Base-by-base conservation (phyloP, 2,113 vertebrate genomes). In the Struthidea cinerea region DNA sequence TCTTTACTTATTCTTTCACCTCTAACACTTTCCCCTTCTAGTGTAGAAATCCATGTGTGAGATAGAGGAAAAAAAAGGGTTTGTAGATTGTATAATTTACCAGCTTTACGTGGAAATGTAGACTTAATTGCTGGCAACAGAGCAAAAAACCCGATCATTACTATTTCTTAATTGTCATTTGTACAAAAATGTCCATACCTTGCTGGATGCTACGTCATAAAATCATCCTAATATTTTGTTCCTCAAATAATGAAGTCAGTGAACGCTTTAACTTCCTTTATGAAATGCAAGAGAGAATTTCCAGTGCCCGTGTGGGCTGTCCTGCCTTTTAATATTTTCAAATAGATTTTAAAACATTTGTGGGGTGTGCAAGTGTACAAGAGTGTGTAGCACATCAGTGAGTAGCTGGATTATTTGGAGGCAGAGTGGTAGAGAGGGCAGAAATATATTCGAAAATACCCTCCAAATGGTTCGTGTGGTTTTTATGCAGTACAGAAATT, bases 391-490 rank as follows among this genome's bases (percentile, higher is more conserved):
- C 15, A 46, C 27, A 42, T 46, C 33, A 55, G 5, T 8, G 23
- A 49, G 44, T 53, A 49, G 21, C 30, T 75, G 42, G 13, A 13
- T 77, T 49, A 42, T 57, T 85, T 44, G 42, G 55, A 39, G 30
- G 11, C 27, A 23, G 11, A 52, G 35, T 3, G 7, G 13, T 19
- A 42, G 64, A 37, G 28, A 7, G 65, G 20, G 8, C 53, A 53
- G n/a, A 64, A 50, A 49, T 17, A 7, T 24, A 8, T 41, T 69
- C 68, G 7, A 75, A 86, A 91, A 53, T 10, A 17, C n/a, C 41
- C 27, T 49, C 16, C 10, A 17, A 2, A 44, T 11, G 47, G 19
- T 20, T 75, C 0, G 0, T 26, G 30, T 61, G 4, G 10, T 33
- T 95, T 41, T 70, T 33, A 7, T 33, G 55, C 35, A 5, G 44